These are phyloP conservation scores for Callitettix versicolor DNA, from an alignment of 1,140 invertebrate species.

Conservation along the genomic window DNA sequence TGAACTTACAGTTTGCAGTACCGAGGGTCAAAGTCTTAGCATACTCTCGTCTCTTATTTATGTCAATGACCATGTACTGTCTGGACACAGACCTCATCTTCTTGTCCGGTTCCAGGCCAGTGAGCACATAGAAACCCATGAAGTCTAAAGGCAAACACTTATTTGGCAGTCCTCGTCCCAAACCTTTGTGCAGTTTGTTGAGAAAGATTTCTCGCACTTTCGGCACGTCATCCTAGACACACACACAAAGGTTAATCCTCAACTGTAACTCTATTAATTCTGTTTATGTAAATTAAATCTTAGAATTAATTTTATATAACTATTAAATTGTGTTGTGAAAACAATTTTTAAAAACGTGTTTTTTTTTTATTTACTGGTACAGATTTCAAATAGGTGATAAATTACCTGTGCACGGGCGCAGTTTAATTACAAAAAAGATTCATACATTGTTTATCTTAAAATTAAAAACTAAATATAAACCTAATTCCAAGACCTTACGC, in stretches of 20 bases:
- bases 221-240: slow-evolving; percentile 65
- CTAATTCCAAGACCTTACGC: too few species aligned
- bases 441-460: too few species aligned
- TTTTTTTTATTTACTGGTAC: too few species aligned
- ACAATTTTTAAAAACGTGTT: too few species aligned
- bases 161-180: slow-evolving; percentile 67
- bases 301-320: slow-evolving; percentile 4
- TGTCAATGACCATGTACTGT: slow-evolving; percentile 73
- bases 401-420: background rate
- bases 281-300: background rate
- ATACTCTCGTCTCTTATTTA: slow-evolving; percentile 82
- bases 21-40: slow-evolving; percentile 62
- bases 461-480: too few species aligned
- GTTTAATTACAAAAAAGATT: too few species aligned
- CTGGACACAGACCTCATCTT: slow-evolving; percentile 54
- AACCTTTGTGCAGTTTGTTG: slow-evolving; percentile 83
- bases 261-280: too few species aligned
- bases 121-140: slow-evolving; percentile 57
- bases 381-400: background rate
- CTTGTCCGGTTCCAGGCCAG: slow-evolving; percentile 71
- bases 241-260: too few species aligned
- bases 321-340: background rate
- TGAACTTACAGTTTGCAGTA: slow-evolving; percentile 36
- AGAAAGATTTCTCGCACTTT: slow-evolving; percentile 86
- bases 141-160: slow-evolving; percentile 90